Base-by-base conservation (phyloP, 2,797 vertebrate species). In the Nannoperca obscura region DNA sequence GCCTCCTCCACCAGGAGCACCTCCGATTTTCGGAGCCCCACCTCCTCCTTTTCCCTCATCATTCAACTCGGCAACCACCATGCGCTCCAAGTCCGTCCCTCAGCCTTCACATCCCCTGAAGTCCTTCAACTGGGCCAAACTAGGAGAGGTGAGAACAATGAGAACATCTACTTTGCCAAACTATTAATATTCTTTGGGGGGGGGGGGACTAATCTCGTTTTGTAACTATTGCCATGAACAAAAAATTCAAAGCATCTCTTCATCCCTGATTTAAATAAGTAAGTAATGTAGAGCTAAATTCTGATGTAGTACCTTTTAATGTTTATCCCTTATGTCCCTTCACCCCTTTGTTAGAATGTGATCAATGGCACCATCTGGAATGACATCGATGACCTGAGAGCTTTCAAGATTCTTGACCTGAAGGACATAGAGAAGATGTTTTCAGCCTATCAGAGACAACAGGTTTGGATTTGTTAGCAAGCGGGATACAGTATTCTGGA, bases 361-460 rank as follows among this genome's bases (percentile, higher is more conserved):
- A 96, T 99, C 90, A 95, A 95, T 40, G 97, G 96, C 71, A 99
- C 98, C 27, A 96, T 99, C 80, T 99, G 98, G 98, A 96, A 96
- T 72, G 97, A 98, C 76, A 97, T 99, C 4, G 98, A 99, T 78
- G 98, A 99, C 91, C 94, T 96, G 84, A 95, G 93, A 87, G 96
- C 97, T 15, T 99, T 98, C 93, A 96, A 96, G 89, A 94, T 97
- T 46, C 91, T 99, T 36, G 98, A 99, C 89, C 95, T 99, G 74
- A 96, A 98, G 84, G 98, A 99, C 88, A 98, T 99, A 79, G 98
- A 99, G 92, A 98, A 98, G 94, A 99, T 98, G 97, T 99, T 99
- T 89, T 99, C 98, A 0, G 98, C 98, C 0, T 99, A 99, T 93
- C 98, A 99, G 91, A 96, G 97, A 92, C 98, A 99, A 78, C 98